These are phyloP conservation scores for Sericinus montela DNA, from an alignment of 2,888 invertebrate genomes.

Conservation along the genomic window DNA sequence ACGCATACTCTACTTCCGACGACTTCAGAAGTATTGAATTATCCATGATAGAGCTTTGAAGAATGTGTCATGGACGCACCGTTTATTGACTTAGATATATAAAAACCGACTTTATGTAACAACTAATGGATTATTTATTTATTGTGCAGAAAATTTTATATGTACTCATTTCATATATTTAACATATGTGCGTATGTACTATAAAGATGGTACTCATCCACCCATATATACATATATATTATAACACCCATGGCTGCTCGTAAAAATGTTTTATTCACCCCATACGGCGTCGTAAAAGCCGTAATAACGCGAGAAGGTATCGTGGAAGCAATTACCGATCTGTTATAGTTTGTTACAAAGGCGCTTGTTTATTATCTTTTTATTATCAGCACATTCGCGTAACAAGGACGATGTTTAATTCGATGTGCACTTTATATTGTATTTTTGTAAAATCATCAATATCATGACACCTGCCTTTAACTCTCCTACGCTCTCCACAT, in stretches of 20 bases:
- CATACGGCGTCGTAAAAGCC: slow-evolving; percentile 79
- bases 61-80: slow-evolving; percentile 7
- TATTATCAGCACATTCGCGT: slow-evolving; percentile 76
- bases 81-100: slow-evolving; percentile 4
- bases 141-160: neutral
- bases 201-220: slow-evolving; percentile 37
- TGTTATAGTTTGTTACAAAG: slow-evolving; percentile 80
- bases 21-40: slow-evolving; percentile 46
- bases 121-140: too few relatives aligned
- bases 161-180: slow-evolving; percentile 35
- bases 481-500: too few relatives aligned
- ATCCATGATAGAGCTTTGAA: slow-evolving; percentile 36
- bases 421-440: slow-evolving; percentile 52
- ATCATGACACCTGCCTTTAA: too few relatives aligned
- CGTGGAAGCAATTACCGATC: slow-evolving; percentile 79
- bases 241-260: slow-evolving; percentile 76
- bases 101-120: too few relatives aligned
- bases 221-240: slow-evolving; percentile 52
- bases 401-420: slow-evolving; percentile 72
- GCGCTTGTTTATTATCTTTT: slow-evolving; percentile 78
- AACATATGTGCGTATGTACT: slow-evolving; percentile 33
- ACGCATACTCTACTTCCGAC: slow-evolving; percentile 36
- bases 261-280: slow-evolving; percentile 80
- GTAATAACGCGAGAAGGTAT: slow-evolving; percentile 79
- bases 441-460: neutral